These are phyloP conservation scores for Pseudomyrmex pallidus DNA, from an alignment of 1,140 invertebrate species.

Conservation along the genomic window DNA sequence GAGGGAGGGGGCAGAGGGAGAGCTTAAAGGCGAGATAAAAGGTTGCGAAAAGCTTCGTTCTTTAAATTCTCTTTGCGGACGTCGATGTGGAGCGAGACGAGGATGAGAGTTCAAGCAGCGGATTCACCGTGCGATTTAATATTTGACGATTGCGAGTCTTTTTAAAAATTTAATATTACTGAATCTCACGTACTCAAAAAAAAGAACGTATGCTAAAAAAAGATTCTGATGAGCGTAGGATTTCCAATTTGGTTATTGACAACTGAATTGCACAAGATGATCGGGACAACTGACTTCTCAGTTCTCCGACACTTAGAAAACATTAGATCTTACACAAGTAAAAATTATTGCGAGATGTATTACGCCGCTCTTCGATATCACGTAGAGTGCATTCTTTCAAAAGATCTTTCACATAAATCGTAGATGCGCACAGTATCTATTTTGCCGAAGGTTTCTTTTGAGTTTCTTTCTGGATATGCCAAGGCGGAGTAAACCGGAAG, in stretches of 20 bases:
- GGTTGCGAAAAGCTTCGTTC: background rate
- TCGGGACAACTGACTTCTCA: too few relatives aligned
- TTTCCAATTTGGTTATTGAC: too few relatives aligned
- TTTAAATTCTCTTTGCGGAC: background rate
- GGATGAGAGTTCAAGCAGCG: background rate
- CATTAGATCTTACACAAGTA: background rate
- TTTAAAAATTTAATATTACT: too few relatives aligned
- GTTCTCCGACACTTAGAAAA: background rate
- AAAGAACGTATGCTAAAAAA: too few relatives aligned
- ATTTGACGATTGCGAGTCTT: too few relatives aligned
- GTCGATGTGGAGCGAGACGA: background rate
- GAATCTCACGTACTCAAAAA: too few relatives aligned
- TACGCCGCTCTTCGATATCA: too few relatives aligned
- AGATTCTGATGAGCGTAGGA: too few relatives aligned
- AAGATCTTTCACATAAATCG: conserved; percentile 1
- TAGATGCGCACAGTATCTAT: background rate
- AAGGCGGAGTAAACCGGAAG: background rate
- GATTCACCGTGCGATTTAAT: too few relatives aligned
- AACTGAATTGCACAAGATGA: too few relatives aligned
- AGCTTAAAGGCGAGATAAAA: too few relatives aligned
- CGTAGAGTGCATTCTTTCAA: conserved; percentile 13
- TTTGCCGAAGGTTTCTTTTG: background rate
- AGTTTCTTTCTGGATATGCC: conserved; percentile 4
- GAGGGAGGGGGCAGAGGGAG: too few relatives aligned
- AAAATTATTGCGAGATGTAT: conserved; percentile 3